These are phyloP conservation scores for Probaryconus sp. DNA, from an alignment of 1,140 invertebrate species.

Conservation along the genomic window DNA sequence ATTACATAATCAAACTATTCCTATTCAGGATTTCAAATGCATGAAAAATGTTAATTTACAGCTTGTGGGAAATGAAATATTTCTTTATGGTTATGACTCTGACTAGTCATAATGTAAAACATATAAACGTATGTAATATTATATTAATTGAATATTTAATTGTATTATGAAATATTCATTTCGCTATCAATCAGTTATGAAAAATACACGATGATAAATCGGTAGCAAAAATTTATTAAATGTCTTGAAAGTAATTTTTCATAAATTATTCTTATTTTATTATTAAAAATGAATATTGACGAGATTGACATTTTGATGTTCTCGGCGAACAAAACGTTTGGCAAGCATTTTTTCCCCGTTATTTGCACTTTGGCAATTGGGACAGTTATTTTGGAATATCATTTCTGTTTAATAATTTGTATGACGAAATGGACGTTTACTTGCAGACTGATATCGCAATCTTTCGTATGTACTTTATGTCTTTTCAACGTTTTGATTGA, in stretches of 20 bases:
- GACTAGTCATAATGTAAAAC: not conserved
- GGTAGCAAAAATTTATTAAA: too few species aligned
- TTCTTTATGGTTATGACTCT: not conserved
- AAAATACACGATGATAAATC: constrained; percentile 43
- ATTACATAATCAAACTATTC: too few species aligned
- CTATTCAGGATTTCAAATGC: too few species aligned
- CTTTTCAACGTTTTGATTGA: constrained; percentile 8
- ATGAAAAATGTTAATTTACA: too few species aligned
- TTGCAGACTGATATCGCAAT: too few species aligned
- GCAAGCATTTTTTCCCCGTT: constrained; percentile 38
- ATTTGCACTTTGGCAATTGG: constrained; percentile 30
- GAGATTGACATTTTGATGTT: constrained; percentile 13
- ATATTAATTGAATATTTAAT: constrained; percentile 51
- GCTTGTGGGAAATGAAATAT: constrained; percentile 19
- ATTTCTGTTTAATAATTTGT: constrained; percentile 1
- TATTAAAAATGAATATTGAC: too few species aligned
- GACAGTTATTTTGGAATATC: constrained; percentile 23
- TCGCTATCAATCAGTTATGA: constrained; percentile 27
- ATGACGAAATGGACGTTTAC: constrained; percentile 17
- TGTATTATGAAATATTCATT: constrained; percentile 41
- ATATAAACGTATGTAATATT: constrained; percentile 14
- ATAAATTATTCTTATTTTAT: too few species aligned
- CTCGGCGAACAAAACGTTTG: constrained; percentile 22
- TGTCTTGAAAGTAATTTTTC: too few species aligned
- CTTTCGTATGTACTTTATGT: too few species aligned